Evolutionary conservation across 2,888 invertebrate genomes (phyloP).

Genomic region (Pardosa pseudoannulata): DNA sequence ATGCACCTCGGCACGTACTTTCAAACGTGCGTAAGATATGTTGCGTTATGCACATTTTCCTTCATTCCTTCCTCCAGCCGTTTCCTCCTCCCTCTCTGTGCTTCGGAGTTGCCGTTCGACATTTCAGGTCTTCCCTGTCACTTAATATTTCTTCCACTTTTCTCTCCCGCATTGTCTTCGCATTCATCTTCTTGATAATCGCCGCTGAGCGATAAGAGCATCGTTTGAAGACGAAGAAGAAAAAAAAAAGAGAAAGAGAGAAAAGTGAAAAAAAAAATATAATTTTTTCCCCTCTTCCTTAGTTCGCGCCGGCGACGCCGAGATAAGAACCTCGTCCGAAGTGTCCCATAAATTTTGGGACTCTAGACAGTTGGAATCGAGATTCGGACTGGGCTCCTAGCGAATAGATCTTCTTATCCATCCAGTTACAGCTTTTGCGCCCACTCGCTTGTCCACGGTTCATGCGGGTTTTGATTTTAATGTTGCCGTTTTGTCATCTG

Average conservation of each 20-base stretch:
- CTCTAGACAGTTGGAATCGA: conserved; percentile 5
- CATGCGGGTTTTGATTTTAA: neutral
- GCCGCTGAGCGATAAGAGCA: conserved; percentile 22
- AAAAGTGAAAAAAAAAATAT: conserved; percentile 15
- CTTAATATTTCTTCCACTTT: conserved; percentile 15
- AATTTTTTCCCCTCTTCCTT: neutral
- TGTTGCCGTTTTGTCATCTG: neutral
- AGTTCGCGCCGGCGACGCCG: conserved; percentile 16
- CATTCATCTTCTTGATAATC: conserved; percentile 25
- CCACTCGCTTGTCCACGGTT: neutral
- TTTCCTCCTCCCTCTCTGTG: neutral
- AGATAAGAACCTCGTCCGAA: conserved; percentile 39
- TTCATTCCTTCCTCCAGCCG: neutral
- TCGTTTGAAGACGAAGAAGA: conserved; percentile 34
- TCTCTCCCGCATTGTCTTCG: conserved; percentile 20
- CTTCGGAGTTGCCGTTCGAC: neutral
- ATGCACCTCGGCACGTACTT: no score
- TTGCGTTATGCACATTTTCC: neutral
- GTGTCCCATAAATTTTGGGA: conserved; percentile 13
- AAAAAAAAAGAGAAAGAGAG: neutral
- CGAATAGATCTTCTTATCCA: neutral
- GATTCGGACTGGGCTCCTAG: neutral
- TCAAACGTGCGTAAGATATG: neutral
- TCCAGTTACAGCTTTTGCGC: neutral
- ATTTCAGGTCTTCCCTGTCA: conserved; percentile 34